phyloP scores from a whole-genome alignment of 2,797 vertebrate species.

The Phataginus tetradactyla region DNA sequence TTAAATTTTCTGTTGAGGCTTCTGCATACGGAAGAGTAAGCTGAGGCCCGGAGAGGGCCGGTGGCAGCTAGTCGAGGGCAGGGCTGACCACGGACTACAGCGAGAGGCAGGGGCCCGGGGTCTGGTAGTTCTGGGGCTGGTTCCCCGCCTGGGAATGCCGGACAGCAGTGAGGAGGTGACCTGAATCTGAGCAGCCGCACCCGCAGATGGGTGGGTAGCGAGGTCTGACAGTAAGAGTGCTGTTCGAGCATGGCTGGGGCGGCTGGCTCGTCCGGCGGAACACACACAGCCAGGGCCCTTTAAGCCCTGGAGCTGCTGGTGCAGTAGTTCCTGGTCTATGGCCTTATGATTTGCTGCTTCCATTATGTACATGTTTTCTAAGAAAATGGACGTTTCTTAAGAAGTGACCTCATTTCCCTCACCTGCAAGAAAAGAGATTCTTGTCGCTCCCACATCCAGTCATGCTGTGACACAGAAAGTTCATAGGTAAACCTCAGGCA shows the following conservation, averaged over 20 bases:
- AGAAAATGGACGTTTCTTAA: constrained; percentile 29
- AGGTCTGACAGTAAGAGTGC: neutral
- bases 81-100: accelerated
- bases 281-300: neutral
- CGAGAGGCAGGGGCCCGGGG: neutral
- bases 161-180: neutral
- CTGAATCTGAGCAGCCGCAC: neutral
- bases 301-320: no score
- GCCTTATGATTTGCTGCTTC: neutral
- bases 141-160: neutral
- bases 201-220: neutral
- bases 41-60: neutral
- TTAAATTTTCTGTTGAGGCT: neutral
- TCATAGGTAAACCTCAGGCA: neutral
- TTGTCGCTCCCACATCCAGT: neutral
- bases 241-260: accelerated
- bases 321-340: no score
- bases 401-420: neutral
- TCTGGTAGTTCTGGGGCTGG: neutral
- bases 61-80: accelerated
- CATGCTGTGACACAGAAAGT: neutral
- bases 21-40: neutral
- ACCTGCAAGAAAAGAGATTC: neutral
- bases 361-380: neutral
- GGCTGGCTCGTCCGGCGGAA: accelerated